phyloP scores from a whole-genome alignment of 2,888 invertebrate genomes.

The Ophion obscuratus region DNA sequence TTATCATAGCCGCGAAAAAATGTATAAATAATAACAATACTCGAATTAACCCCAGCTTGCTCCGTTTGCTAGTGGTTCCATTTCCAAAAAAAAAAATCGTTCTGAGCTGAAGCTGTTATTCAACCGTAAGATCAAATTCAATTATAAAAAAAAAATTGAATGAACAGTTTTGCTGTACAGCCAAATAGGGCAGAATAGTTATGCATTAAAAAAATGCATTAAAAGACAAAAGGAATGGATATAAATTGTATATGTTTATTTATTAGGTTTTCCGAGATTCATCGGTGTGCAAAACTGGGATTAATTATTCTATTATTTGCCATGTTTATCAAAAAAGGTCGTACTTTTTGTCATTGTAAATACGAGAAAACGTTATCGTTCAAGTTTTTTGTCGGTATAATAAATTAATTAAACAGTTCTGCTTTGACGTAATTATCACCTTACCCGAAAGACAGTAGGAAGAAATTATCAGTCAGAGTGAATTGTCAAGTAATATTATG shows the following conservation, averaged over 20 bases:
- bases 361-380: background rate
- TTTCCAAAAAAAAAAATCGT: background rate
- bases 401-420: slow-evolving; percentile 15
- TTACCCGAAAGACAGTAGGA: slow-evolving; percentile 37
- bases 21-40: slow-evolving; percentile 3
- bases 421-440: slow-evolving; percentile 5
- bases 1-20: slow-evolving; percentile 12
- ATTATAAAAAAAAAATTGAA: too few species aligned
- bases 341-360: slow-evolving; percentile 2
- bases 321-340: slow-evolving; percentile 46
- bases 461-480: slow-evolving; percentile 59
- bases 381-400: background rate
- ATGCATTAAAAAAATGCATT: background rate
- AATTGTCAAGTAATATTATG: slow-evolving; percentile 48
- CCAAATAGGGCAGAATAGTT: background rate
- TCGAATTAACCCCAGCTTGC: slow-evolving; percentile 11
- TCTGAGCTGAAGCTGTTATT: too few species aligned
- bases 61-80: background rate
- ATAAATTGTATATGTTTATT: too few species aligned
- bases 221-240: too few species aligned
- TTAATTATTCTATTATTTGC: slow-evolving; percentile 18
- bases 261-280: background rate
- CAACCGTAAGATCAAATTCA: too few species aligned
- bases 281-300: background rate
- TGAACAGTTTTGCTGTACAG: too few species aligned